Conservation (phyloP, 2,113 vertebrate genomes). For the Ceyx margarethae region DNA sequence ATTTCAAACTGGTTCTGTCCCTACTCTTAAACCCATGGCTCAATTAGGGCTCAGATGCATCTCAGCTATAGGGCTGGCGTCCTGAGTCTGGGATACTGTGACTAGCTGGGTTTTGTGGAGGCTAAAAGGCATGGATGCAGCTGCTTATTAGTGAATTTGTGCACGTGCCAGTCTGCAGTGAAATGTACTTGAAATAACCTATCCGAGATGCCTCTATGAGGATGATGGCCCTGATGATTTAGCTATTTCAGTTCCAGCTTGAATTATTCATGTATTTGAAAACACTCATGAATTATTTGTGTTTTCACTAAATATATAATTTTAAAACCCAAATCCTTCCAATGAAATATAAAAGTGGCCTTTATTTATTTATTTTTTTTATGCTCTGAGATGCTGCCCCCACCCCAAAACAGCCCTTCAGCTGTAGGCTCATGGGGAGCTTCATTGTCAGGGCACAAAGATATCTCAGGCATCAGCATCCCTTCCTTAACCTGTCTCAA, state of each 20-base stretch:
- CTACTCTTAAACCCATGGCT: neutral
- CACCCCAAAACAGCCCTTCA: neutral
- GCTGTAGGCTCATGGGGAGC: fast-evolving
- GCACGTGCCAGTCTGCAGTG: slow-evolving; percentile 59
- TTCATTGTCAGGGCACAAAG: neutral
- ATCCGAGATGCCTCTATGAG: slow-evolving; percentile 28
- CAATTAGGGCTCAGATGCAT: neutral
- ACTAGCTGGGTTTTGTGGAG: neutral
- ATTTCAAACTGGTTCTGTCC: slow-evolving; percentile 29
- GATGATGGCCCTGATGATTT: slow-evolving; percentile 66
- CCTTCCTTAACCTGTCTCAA: neutral
- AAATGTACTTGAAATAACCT: slow-evolving; percentile 70
- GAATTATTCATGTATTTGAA: slow-evolving; percentile 67
- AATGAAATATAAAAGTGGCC: neutral
- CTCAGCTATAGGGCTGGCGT: neutral
- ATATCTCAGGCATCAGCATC: neutral
- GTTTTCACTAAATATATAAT: slow-evolving; percentile 67
- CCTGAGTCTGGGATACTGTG: slow-evolving; percentile 27
- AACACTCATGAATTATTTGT: slow-evolving; percentile 71
- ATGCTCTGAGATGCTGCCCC: neutral
- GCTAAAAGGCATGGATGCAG: slow-evolving; percentile 11
- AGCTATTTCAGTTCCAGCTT: slow-evolving; percentile 60
- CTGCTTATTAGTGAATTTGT: slow-evolving; percentile 56
- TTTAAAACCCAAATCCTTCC: slow-evolving; percentile 41
- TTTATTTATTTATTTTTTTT: neutral